These are phyloP conservation scores for Epizoanthus stellaris DNA, from an alignment of 92 coral and sea anemone species.

Conservation along the genomic window DNA sequence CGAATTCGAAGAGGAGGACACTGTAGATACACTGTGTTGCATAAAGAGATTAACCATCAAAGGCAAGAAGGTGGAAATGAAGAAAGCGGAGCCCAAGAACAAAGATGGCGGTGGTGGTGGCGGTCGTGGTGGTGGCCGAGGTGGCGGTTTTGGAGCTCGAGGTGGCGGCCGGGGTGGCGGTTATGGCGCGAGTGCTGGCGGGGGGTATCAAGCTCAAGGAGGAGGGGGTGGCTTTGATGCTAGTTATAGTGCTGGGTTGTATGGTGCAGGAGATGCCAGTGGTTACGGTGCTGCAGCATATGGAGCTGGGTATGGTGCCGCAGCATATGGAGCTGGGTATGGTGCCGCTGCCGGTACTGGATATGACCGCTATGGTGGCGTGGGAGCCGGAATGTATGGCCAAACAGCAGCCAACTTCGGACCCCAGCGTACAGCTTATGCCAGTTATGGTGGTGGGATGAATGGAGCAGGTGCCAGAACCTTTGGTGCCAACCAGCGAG, in stretches of 20 bases:
- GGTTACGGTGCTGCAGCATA: constrained; percentile 14
- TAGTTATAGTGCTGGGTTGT: constrained; percentile 27
- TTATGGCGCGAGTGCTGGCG: constrained; percentile 17
- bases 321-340: constrained; percentile 4
- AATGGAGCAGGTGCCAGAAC: constrained; percentile 22
- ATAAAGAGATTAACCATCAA: constrained; percentile 51
- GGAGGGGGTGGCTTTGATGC: constrained; percentile 43
- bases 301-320: constrained; percentile 34
- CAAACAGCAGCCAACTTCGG: constrained; percentile 41
- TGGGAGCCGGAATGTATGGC: constrained; percentile 28
- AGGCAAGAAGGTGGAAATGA: constrained; percentile 68
- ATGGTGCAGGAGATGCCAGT: constrained; percentile 1
- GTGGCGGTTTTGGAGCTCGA: constrained; percentile 26
- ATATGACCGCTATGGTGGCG: constrained; percentile 20
- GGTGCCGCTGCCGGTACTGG: neutral
- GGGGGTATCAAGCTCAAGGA: constrained; percentile 8
- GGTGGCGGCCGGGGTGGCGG: constrained; percentile 54
- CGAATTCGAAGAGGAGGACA: constrained; percentile 60
- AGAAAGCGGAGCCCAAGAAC: constrained; percentile 73
- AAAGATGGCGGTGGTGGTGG: constrained; percentile 52
- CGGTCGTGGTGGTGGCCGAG: constrained; percentile 52
- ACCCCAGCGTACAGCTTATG: constrained; percentile 9
- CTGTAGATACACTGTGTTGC: constrained; percentile 66
- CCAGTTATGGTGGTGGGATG: constrained; percentile 43
- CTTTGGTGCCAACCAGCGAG: neutral